Evolutionary conservation across 2,888 invertebrate species (phyloP).

Genomic region (Coelinius sp.): DNA sequence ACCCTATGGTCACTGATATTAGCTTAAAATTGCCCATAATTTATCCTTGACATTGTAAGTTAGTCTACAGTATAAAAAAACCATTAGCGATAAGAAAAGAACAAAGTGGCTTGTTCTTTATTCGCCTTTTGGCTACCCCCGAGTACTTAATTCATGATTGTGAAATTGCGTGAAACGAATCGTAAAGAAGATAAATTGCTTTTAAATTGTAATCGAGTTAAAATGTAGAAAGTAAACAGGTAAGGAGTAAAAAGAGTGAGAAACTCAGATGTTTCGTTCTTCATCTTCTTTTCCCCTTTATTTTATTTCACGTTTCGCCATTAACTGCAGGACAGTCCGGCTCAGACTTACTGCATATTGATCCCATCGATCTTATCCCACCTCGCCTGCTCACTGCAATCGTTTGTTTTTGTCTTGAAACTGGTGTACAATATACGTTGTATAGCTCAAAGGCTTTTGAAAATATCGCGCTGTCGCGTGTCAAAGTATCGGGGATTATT

Average conservation of each 20-base stretch:
- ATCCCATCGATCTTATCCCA: conserved; percentile 4
- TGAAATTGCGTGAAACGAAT: conserved; percentile 14
- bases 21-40: neutral
- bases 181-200: conserved; percentile 15
- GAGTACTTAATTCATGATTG: neutral
- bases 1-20: neutral
- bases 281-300: neutral
- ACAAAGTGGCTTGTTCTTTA: conserved; percentile 9
- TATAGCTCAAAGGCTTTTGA: neutral
- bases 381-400: neutral
- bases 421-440: neutral
- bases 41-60: neutral
- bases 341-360: conserved; percentile 20
- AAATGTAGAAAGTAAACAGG: conserved; percentile 1
- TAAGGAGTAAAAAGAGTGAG: neutral
- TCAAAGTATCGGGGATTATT: too few species aligned
- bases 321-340: neutral
- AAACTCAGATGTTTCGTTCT: neutral
- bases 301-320: neutral
- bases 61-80: neutral
- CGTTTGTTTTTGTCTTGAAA: neutral
- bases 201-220: conserved; percentile 22
- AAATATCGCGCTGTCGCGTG: neutral
- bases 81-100: neutral
- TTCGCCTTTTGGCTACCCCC: conserved; percentile 3